phyloP scores from a whole-genome alignment of 2,888 invertebrate species.

The Augochlorella aurata region DNA sequence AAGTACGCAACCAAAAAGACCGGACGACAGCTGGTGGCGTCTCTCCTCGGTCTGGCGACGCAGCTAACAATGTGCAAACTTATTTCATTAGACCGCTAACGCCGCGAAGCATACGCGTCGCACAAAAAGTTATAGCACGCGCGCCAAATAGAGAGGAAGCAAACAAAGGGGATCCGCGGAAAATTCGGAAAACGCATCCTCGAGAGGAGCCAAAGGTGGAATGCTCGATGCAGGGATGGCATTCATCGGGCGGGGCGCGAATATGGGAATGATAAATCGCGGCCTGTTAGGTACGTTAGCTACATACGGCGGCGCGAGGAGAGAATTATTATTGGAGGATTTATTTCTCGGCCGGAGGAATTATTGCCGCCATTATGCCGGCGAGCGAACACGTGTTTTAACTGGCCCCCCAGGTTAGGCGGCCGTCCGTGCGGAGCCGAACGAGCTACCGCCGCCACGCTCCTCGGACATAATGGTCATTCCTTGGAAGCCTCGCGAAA shows the following conservation, averaged over 20 bases:
- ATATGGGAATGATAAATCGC: conserved; percentile 78
- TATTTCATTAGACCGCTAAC: neutral
- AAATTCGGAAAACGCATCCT: conserved; percentile 9
- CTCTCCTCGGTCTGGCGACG: neutral
- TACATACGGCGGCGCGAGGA: conserved; percentile 75
- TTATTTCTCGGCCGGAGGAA: conserved; percentile 76
- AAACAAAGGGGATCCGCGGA: neutral
- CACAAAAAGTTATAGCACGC: neutral
- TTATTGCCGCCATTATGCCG: conserved; percentile 78
- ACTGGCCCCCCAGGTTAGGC: conserved; percentile 67
- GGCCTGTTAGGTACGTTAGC: conserved; percentile 79
- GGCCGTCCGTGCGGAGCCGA: conserved; percentile 45
- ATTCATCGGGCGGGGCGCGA: conserved; percentile 65
- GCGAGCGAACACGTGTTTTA: conserved; percentile 77
- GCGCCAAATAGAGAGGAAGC: neutral
- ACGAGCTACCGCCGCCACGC: conserved; percentile 46
- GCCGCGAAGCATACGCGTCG: neutral
- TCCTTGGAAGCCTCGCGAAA: conserved; percentile 53
- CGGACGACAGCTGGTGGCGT: neutral
- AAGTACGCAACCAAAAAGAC: neutral
- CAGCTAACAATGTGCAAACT: neutral
- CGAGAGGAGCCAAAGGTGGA: conserved; percentile 46
- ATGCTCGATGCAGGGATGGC: conserved; percentile 44
- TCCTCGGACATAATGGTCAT: conserved; percentile 64
- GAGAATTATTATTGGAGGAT: conserved; percentile 80